phyloP scores from a whole-genome alignment of 2,797 vertebrate genomes.

The Selene dorsalis region DNA sequence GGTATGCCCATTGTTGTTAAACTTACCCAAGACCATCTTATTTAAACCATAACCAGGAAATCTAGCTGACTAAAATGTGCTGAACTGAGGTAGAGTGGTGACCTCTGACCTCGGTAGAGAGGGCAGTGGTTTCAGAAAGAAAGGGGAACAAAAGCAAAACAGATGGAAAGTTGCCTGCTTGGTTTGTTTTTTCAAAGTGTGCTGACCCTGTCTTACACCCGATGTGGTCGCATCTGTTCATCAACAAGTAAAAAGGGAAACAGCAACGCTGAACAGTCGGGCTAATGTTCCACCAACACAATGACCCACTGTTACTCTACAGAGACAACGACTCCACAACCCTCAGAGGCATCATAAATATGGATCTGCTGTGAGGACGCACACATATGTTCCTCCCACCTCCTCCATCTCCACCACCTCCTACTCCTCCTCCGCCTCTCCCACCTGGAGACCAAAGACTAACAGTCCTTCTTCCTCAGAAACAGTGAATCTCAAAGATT shows the following conservation, averaged over 20 bases:
- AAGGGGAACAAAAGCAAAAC: constrained; percentile 55
- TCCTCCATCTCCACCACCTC: constrained; percentile 38
- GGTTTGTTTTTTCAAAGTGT: constrained; percentile 38
- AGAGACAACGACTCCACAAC: constrained; percentile 46
- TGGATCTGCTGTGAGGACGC: constrained; percentile 56
- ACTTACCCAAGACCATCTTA: not conserved
- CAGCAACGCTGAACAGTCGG: constrained; percentile 41
- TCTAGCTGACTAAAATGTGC: constrained; percentile 3
- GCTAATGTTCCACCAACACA: constrained; percentile 66
- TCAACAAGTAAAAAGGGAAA: constrained; percentile 42
- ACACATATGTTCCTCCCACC: constrained; percentile 74
- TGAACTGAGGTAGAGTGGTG: constrained; percentile 30
- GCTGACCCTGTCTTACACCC: constrained; percentile 18
- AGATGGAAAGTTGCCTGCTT: constrained; percentile 40
- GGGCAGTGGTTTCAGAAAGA: constrained; percentile 49
- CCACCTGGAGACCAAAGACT: constrained; percentile 71
- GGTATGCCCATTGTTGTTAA: not conserved
- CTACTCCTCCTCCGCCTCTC: constrained; percentile 43
- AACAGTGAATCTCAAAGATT: constrained; percentile 67
- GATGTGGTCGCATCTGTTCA: constrained; percentile 32
- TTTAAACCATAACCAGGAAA: constrained; percentile 1
- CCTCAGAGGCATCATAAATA: constrained; percentile 70
- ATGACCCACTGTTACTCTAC: constrained; percentile 66
- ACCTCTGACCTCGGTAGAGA: constrained; percentile 47
- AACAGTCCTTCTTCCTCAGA: constrained; percentile 55